Conservation (phyloP, 2,797 vertebrate genomes). For the Prunella strophiata region DNA sequence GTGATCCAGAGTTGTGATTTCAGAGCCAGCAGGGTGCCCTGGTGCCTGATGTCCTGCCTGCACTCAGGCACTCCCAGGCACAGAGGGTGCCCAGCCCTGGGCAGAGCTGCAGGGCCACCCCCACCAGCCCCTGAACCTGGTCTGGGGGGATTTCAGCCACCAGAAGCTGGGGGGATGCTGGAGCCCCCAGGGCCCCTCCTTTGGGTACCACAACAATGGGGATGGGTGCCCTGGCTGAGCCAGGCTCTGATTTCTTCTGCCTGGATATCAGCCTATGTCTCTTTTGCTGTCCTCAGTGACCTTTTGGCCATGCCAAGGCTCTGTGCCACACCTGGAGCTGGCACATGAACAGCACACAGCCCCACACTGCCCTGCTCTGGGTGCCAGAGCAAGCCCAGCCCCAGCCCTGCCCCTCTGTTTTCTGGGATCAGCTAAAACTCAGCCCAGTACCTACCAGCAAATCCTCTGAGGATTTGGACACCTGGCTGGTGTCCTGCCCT, state of each 20-base stretch:
- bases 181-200: fast-evolving
- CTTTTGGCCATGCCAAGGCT: fast-evolving
- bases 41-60: background rate
- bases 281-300: background rate
- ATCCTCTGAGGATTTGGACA: background rate
- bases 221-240: background rate
- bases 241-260: fast-evolving
- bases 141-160: background rate
- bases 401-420: fast-evolving
- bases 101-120: background rate
- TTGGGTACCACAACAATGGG: background rate
- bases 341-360: fast-evolving
- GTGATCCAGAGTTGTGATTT: background rate
- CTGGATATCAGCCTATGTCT: background rate
- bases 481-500: background rate
- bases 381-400: background rate
- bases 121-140: background rate
- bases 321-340: background rate
- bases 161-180: background rate
- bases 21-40: background rate
- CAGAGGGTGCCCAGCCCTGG: background rate
- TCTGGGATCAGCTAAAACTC: background rate
- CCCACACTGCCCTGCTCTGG: background rate
- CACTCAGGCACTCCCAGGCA: background rate
- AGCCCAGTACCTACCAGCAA: background rate